Conservation (phyloP, 2,888 invertebrate species). For the Leucophenga maculata region DNA sequence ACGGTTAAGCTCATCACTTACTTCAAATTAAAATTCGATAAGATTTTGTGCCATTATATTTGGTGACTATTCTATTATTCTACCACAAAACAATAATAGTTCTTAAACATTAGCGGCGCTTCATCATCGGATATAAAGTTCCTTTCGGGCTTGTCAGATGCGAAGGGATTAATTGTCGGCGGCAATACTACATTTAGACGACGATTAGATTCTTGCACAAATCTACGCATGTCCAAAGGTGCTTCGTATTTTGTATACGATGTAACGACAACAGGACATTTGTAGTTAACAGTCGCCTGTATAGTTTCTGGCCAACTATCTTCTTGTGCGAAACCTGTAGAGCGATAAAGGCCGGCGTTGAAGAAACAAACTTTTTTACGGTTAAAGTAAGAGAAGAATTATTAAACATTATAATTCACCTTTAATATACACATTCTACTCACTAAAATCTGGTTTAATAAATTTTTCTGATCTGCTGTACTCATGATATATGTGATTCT, state of each 20-base stretch:
- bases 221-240: constrained; percentile 76
- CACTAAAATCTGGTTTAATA: constrained; percentile 76
- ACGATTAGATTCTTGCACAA: constrained; percentile 74
- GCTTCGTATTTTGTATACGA: constrained; percentile 80
- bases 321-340: constrained; percentile 76
- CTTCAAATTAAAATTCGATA: too few relatives aligned
- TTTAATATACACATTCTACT: constrained; percentile 26
- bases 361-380: constrained; percentile 77
- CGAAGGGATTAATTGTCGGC: constrained; percentile 77
- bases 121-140: constrained; percentile 83
- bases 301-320: constrained; percentile 82
- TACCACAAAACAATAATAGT: constrained; percentile 77
- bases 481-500: constrained; percentile 73
- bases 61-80: constrained; percentile 52
- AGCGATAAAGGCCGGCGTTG: constrained; percentile 81
- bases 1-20: too few relatives aligned
- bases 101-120: constrained; percentile 81
- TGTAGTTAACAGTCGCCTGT: constrained; percentile 74
- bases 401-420: neutral
- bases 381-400: neutral
- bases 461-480: constrained; percentile 71
- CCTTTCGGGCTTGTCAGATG: constrained; percentile 80
- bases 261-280: constrained; percentile 78
- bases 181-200: constrained; percentile 74
- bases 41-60: neutral